Evolutionary conservation across 2,797 vertebrate species (phyloP), one percentile per base, ranked within the genome.

Genomic region (Novumbra hubbsi): DNA sequence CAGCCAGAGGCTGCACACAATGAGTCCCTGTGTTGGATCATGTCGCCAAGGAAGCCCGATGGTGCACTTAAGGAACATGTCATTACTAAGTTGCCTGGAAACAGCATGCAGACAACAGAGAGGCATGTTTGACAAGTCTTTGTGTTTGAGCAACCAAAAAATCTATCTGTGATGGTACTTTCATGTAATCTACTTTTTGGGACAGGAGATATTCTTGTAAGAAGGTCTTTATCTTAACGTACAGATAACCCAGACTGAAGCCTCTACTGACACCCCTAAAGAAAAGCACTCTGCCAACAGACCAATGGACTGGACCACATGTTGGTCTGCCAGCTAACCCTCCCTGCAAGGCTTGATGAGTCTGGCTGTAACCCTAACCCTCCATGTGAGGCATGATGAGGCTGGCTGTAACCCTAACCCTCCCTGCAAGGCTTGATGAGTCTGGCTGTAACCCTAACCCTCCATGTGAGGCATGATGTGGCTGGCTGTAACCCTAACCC

Each of bases 1-100:
- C 78, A 80, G 81, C 73, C 78, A 67, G 76, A 38, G 70, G 5
- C 73, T 80, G 84, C 85, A 83, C 86, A 85, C 86, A 84, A 80
- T 76, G 81, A 82, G 80, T 83, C 71, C 87, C 71, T 60, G 28
- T 67, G 34, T 21, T 24, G 55, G 55, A 4, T 60, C 21, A 14
- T 60, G 74, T 72, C 64, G 72, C 72, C 74, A 50, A 69, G 41
- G 30, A 83, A 67, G 69, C 67, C 64, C 78, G 9, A 27, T 74
- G 73, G 21, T 75, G 50, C 57, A 38, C 70, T 24, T n/a, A 15
- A 15, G 38, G 30, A 69, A 69, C 14, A 14, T 30, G 52, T 57
- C 52, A 57, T 60, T 15, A 49, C 55, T 48, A 32, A 71, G 82
- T 83, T 85, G 81, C 85, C 75, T 71, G 78, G 83, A 84, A 49